A percentile compares a stretch with the other conserved stretches of the same genome.
Conservation (phyloP, 2,888 invertebrate species). For the Aromia moschata region DNA sequence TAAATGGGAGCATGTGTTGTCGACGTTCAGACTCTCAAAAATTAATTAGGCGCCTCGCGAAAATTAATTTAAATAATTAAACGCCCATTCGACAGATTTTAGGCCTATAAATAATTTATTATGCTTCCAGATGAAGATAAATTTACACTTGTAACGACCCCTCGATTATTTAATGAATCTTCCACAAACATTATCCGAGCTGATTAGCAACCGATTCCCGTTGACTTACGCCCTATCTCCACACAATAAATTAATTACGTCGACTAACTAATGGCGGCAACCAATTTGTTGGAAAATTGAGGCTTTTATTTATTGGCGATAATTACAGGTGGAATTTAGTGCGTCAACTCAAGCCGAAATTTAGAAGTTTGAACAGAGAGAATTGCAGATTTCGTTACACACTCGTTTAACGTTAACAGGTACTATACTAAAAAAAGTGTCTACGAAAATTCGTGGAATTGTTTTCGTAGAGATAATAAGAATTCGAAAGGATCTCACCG, state of each 20-base stretch:
- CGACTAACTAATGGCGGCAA: slow-evolving; percentile 2
- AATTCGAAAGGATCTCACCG: too few relatives aligned
- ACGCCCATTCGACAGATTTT: background rate
- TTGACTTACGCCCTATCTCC: slow-evolving; percentile 17
- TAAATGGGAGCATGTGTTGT: too few relatives aligned
- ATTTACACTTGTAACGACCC: slow-evolving; percentile 12
- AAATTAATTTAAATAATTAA: background rate
- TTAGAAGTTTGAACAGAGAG: too few relatives aligned
- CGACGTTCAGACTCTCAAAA: too few relatives aligned
- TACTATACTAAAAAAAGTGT: too few relatives aligned
- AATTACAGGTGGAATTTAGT: background rate
- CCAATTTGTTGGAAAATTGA: slow-evolving; percentile 13
- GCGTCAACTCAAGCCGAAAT: too few relatives aligned
- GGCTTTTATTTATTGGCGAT: background rate
- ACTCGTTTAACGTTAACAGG: too few relatives aligned
- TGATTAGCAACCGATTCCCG: slow-evolving; percentile 21
- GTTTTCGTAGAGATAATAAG: too few relatives aligned
- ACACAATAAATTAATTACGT: slow-evolving; percentile 16
- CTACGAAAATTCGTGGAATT: too few relatives aligned
- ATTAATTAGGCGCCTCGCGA: too few relatives aligned
- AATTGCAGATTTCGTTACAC: too few relatives aligned
- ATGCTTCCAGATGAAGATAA: slow-evolving; percentile 11
- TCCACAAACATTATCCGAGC: slow-evolving; percentile 9
- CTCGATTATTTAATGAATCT: slow-evolving; percentile 21
- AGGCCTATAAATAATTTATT: slow-evolving; percentile 8